phyloP scores from a whole-genome alignment of 2,797 vertebrate species.

The Remorina albescens region DNA sequence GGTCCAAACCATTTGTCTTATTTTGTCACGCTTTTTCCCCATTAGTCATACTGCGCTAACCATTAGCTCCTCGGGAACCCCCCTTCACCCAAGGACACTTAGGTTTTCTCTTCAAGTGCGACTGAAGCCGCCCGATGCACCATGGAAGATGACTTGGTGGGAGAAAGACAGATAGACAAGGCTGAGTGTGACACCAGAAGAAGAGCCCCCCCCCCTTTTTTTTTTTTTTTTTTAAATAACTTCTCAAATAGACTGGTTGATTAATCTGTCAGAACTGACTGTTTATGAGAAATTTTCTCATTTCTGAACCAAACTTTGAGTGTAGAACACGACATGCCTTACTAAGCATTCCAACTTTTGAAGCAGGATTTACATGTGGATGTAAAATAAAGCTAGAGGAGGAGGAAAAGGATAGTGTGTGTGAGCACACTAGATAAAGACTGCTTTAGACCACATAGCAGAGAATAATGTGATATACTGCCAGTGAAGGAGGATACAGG shows the following conservation, averaged over 20 bases:
- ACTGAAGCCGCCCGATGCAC: conserved; percentile 65
- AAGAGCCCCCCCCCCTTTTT: too few species aligned
- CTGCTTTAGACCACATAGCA: conserved; percentile 44
- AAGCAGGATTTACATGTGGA: conserved; percentile 45
- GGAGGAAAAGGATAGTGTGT: conserved; percentile 22
- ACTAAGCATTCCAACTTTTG: conserved; percentile 13
- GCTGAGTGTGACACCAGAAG: conserved; percentile 54
- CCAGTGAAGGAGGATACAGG: conserved; percentile 41
- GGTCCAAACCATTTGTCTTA: conserved; percentile 88
- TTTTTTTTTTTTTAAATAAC: conserved; percentile 39
- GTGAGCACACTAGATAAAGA: conserved; percentile 29
- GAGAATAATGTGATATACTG: conserved; percentile 36
- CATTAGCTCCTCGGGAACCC: conserved; percentile 83
- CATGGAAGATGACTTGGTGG: conserved; percentile 50
- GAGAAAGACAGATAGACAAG: conserved; percentile 22
- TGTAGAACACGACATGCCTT: background rate
- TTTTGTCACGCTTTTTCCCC: conserved; percentile 87
- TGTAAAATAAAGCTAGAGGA: conserved; percentile 25
- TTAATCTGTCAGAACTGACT: conserved; percentile 51
- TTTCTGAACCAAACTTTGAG: background rate
- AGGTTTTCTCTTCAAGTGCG: conserved; percentile 72
- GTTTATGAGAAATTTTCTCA: conserved; percentile 19
- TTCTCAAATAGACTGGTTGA: conserved; percentile 34
- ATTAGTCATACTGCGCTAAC: conserved; percentile 85
- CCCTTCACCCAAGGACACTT: conserved; percentile 86